phyloP scores from a whole-genome alignment of 2,797 vertebrate genomes.

The Acanthopagrus latus region DNA sequence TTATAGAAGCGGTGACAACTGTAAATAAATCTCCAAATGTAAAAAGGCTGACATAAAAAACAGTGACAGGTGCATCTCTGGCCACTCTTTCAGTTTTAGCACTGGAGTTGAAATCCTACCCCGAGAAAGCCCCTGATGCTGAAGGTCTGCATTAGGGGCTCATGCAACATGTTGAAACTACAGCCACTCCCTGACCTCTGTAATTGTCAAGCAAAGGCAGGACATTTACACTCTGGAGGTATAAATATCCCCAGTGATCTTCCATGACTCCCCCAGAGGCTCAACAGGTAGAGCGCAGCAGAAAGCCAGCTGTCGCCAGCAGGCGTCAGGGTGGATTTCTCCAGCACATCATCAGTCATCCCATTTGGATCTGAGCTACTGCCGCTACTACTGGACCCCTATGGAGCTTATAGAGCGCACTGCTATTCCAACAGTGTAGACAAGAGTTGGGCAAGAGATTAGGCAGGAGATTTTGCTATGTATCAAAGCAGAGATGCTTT shows the following conservation, averaged over 20 bases:
- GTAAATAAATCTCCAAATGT: conserved; percentile 32
- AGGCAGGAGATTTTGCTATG: background rate
- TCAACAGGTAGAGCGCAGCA: conserved; percentile 74
- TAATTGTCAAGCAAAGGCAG: conserved; percentile 68
- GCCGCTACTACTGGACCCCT: background rate
- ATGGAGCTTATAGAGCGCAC: conserved; percentile 7
- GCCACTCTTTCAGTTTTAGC: conserved; percentile 49
- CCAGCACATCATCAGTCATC: conserved; percentile 67
- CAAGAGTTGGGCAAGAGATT: conserved; percentile 6
- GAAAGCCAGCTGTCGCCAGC: conserved; percentile 72
- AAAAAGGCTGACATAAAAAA: conserved; percentile 44
- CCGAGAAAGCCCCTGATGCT: conserved; percentile 62
- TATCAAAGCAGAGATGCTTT: background rate
- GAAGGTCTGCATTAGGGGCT: conserved; percentile 32
- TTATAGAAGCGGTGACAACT: background rate
- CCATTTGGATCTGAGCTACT: conserved; percentile 45
- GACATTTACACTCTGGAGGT: conserved; percentile 63
- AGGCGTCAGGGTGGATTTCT: conserved; percentile 66
- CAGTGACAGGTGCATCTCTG: conserved; percentile 72
- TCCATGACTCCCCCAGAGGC: conserved; percentile 67
- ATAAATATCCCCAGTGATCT: conserved; percentile 75
- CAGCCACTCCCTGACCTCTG: conserved; percentile 65
- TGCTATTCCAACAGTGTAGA: conserved; percentile 38
- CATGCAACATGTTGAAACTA: conserved; percentile 42
- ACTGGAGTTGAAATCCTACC: conserved; percentile 71